phyloP scores from a whole-genome alignment of 2,797 vertebrate species.

The Gambusia yucatana region DNA sequence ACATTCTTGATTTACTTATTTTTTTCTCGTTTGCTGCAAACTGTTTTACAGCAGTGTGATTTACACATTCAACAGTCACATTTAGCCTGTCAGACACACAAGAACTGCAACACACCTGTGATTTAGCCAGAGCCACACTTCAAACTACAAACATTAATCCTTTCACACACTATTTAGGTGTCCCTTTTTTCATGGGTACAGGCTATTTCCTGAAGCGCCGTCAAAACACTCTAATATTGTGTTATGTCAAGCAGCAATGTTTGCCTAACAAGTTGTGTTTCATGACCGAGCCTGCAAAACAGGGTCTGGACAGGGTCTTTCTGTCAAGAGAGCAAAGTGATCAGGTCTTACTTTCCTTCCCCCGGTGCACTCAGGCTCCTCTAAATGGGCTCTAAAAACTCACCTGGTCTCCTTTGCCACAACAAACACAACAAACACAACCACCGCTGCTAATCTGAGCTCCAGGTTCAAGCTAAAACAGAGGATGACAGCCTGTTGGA shows the following conservation, averaged over 20 bases:
- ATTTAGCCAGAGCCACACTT: constrained; percentile 31
- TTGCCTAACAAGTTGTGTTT: constrained; percentile 79
- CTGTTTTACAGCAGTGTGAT: background rate
- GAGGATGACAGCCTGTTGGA: constrained; percentile 16
- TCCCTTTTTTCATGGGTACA: constrained; percentile 65
- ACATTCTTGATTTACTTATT: background rate
- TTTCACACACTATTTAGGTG: constrained; percentile 68
- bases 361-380: constrained; percentile 48
- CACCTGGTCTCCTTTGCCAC: constrained; percentile 72
- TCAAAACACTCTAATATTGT: constrained; percentile 84
- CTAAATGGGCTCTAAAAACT: constrained; percentile 53
- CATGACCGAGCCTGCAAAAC: constrained; percentile 68
- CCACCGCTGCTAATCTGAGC: constrained; percentile 32
- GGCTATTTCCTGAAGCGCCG: constrained; percentile 80
- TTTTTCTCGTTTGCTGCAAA: background rate
- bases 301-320: constrained; percentile 81
- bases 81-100: background rate
- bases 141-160: constrained; percentile 61
- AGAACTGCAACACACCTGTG: constrained; percentile 21
- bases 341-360: constrained; percentile 68
- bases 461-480: constrained; percentile 14
- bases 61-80: background rate
- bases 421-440: constrained; percentile 67
- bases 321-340: constrained; percentile 71
- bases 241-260: constrained; percentile 78